Evolutionary conservation across 2,888 invertebrate genomes (phyloP).

Genomic region (Pycnomerus fuliginosus): DNA sequence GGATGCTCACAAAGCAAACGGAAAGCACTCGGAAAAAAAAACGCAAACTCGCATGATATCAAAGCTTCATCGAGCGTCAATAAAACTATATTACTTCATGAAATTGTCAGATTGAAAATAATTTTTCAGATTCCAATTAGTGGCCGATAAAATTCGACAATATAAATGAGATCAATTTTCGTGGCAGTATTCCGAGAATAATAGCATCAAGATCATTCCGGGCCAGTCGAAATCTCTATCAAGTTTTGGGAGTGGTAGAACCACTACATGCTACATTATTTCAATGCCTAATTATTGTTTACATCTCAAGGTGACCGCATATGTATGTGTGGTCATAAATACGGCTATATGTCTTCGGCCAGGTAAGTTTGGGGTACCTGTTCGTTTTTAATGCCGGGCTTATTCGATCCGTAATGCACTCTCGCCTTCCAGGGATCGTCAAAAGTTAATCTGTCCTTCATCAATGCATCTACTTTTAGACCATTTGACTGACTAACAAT

Average conservation of each 20-base stretch:
- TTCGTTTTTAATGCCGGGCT: slow-evolving; percentile 35
- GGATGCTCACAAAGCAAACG: no score
- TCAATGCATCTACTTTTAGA: slow-evolving; percentile 2
- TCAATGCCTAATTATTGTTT: slow-evolving; percentile 52
- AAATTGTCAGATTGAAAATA: no score
- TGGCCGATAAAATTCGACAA: slow-evolving; percentile 38
- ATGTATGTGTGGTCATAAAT: slow-evolving; percentile 48
- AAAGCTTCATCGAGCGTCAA: no score
- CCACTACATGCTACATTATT: slow-evolving; percentile 45
- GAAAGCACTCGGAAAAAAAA: no score
- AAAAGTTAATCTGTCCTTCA: slow-evolving; percentile 9
- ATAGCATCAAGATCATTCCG: no score
- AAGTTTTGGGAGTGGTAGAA: slow-evolving; percentile 42
- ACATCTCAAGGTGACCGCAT: slow-evolving; percentile 51
- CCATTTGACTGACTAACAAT: no score
- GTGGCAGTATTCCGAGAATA: no score
- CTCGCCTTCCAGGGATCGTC: slow-evolving; percentile 7
- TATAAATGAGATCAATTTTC: slow-evolving; percentile 41
- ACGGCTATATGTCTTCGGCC: slow-evolving; percentile 47
- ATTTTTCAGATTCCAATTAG: no score
- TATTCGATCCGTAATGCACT: slow-evolving; percentile 15
- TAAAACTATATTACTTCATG: no score
- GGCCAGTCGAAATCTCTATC: no score
- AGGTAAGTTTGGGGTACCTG: slow-evolving; percentile 49
- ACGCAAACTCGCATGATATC: no score